Base-by-base conservation (phyloP, 1,140 invertebrate species). In the Drosophila sp. region DNA sequence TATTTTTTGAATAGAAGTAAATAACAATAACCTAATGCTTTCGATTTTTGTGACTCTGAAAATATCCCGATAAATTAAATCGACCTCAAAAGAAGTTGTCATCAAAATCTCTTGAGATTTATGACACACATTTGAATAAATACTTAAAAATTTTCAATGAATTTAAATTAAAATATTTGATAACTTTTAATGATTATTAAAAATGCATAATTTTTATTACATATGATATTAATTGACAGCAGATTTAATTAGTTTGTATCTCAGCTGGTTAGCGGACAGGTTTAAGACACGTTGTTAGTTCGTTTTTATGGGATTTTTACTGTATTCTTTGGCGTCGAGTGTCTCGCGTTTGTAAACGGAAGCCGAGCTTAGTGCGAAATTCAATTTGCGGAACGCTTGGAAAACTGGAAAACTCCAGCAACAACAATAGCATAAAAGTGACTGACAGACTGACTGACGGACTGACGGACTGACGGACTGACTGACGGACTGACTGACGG, bases 351-450 rank as follows among this genome's bases (percentile, higher is more conserved):
- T 45, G 62, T 53, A 87, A 86, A 82, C 82, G 72, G 82, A 82
- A 89, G 83, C 83, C 79, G 57, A 48, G 69, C 72, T 87, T 89
- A 83, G 69, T 76, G 72, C 83, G 76, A 87, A 89, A 83, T 83
- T 83, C 75, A 87, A 77, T 77, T 83, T 83, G 65, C 65, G 63
- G 69, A 43, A 36, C 41, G 56, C 32, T 48, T 63, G 63, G 70
- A 32, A 53, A 50, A 70, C 51, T 65, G 51, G 50, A 72, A 66
- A 69, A 61, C 48, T 62, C 18, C 65, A 72, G 29, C 34, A 71
- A n/a, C 32, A 57, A 38, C 62, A 61, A 48, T 16, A 4, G 41
- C 21, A 21, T 21, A 21, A 21, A 21, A 61, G 13, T 9, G 48
- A 38, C 58, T 45, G 62, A 27, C 76, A 38, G 51, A 76, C 77